These are phyloP conservation scores for Hyles lineata DNA, from an alignment of 2,888 invertebrate genomes.

Conservation along the genomic window DNA sequence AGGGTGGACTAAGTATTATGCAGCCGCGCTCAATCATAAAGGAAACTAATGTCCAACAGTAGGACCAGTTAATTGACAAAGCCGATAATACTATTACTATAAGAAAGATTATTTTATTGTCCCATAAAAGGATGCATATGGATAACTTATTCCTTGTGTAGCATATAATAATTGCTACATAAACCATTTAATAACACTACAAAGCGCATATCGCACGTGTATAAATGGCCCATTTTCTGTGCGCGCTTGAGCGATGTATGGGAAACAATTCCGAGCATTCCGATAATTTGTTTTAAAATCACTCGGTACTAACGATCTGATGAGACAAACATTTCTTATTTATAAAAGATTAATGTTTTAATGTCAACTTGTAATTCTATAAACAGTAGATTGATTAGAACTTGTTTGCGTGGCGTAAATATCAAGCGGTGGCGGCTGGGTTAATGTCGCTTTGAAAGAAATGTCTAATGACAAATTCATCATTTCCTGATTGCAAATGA, in stretches of 20 bases:
- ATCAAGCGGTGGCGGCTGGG: conserved; percentile 35
- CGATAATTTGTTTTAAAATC: conserved; percentile 27
- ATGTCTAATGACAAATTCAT: background rate
- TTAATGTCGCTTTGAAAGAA: background rate
- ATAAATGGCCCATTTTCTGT: conserved; percentile 15
- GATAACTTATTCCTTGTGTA: background rate
- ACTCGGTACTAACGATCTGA: conserved; percentile 12
- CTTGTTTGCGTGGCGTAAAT: conserved; percentile 44
- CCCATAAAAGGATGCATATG: conserved; percentile 10
- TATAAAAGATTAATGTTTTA: conserved; percentile 59
- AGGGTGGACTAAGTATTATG: too few relatives aligned
- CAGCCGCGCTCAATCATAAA: too few relatives aligned
- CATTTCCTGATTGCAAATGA: background rate
- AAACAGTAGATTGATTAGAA: conserved; percentile 65
- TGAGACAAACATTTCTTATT: conserved; percentile 32
- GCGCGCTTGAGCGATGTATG: conserved; percentile 7
- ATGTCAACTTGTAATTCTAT: conserved; percentile 65
- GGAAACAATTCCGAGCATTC: conserved; percentile 28
- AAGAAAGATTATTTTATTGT: background rate
- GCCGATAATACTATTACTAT: too few relatives aligned
- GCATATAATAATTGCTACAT: background rate
- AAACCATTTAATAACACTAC: background rate
- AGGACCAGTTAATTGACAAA: too few relatives aligned
- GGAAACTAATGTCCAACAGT: too few relatives aligned
- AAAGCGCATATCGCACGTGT: background rate